Conservation (phyloP, 2,797 vertebrate genomes). For the Sebastes trivittatus region DNA sequence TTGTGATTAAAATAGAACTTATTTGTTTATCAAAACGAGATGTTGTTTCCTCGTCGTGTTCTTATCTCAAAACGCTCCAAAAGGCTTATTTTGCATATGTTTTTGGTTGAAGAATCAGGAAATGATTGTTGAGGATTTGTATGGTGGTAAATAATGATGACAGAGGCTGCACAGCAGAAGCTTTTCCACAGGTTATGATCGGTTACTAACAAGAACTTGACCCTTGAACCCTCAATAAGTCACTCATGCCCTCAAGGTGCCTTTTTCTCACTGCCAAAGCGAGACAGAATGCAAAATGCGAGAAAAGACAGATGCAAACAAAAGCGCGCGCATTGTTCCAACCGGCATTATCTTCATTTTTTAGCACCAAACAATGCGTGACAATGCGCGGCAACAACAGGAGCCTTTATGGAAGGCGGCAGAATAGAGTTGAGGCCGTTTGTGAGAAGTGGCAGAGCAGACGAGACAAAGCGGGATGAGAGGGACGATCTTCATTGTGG, state of each 20-base stretch:
- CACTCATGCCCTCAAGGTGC: slow-evolving; percentile 16
- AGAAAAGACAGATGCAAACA: slow-evolving; percentile 47
- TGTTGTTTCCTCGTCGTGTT: neutral
- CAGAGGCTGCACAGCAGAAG: neutral
- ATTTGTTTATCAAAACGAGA: neutral
- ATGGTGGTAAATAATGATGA: neutral
- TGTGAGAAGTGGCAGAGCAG: slow-evolving; percentile 68
- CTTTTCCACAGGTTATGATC: slow-evolving; percentile 4
- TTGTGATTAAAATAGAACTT: neutral
- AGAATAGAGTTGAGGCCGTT: slow-evolving; percentile 71
- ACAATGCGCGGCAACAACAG: slow-evolving; percentile 73
- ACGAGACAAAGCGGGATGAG: slow-evolving; percentile 73
- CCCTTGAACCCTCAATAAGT: slow-evolving; percentile 21
- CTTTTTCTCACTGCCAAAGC: neutral
- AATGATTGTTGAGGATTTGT: neutral
- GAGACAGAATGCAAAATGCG: slow-evolving; percentile 11
- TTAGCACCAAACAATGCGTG: slow-evolving; percentile 62
- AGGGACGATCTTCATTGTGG: slow-evolving; percentile 69
- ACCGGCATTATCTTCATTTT: slow-evolving; percentile 71
- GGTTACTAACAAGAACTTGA: slow-evolving; percentile 31
- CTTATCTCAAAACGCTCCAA: neutral
- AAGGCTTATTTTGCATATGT: neutral
- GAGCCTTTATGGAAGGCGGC: slow-evolving; percentile 55
- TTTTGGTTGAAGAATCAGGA: neutral
- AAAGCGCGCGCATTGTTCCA: slow-evolving; percentile 57